Conservation (phyloP, 1,140 invertebrate species). For the Belonocnema kinseyi region DNA sequence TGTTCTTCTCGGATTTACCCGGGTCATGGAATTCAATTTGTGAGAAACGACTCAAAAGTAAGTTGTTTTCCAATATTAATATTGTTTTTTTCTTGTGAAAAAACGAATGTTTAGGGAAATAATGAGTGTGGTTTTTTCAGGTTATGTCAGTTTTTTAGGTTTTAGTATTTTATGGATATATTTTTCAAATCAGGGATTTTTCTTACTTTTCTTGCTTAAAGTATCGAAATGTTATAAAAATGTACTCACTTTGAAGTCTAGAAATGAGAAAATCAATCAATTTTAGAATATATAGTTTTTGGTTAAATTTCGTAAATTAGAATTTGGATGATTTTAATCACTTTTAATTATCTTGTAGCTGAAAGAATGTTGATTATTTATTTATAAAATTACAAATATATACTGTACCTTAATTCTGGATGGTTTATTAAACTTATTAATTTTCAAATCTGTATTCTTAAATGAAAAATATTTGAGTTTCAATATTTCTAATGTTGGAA, state of each 20-base stretch:
- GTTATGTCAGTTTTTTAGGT: neutral
- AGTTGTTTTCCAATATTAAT: conserved; percentile 45
- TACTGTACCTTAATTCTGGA: too few relatives aligned
- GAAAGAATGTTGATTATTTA: too few relatives aligned
- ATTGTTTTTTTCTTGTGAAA: conserved; percentile 31
- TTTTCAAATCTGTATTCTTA: too few relatives aligned
- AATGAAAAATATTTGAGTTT: too few relatives aligned
- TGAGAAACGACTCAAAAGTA: conserved; percentile 92
- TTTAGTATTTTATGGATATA: neutral
- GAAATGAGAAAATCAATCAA: neutral
- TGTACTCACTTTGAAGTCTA: neutral
- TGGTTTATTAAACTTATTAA: too few relatives aligned
- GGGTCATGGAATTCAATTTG: conserved; percentile 91
- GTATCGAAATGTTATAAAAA: neutral
- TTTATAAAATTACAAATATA: too few relatives aligned
- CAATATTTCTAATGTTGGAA: too few relatives aligned
- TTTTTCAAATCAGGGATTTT: neutral
- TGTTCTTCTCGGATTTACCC: conserved; percentile 91
- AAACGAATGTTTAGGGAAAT: neutral
- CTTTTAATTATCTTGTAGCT: too few relatives aligned
- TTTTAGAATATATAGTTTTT: neutral
- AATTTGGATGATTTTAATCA: too few relatives aligned
- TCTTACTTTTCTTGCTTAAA: neutral
- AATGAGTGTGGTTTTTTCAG: neutral
- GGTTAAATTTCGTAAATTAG: neutral